Percentiles rank a stretch among this genome's conserved stretches.
Evolutionary conservation across 2,113 vertebrate genomes (phyloP).

Genomic region (Capricornis sumatraensis): DNA sequence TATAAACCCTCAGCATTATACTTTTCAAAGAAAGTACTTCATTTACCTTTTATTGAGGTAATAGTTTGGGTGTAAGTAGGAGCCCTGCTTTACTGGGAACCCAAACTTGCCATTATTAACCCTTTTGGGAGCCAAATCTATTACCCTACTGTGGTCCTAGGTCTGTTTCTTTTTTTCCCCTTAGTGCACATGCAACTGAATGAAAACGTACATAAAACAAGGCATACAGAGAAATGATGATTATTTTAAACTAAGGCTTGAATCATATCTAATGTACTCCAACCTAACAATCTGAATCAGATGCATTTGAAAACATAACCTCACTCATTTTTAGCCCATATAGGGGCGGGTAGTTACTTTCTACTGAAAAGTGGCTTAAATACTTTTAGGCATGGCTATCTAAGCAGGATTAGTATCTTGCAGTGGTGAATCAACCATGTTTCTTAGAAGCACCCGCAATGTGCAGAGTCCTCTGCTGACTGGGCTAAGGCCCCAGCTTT

Average conservation of each 20-base stretch:
- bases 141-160: not conserved
- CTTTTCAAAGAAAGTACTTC: constrained; percentile 54
- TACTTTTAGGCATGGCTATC: constrained; percentile 37
- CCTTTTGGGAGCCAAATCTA: not conserved
- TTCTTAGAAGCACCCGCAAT: constrained; percentile 34
- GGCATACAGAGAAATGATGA: constrained; percentile 16
- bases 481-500: not conserved
- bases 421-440: constrained; percentile 41
- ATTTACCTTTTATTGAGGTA: constrained; percentile 51
- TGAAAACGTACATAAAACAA: constrained; percentile 21
- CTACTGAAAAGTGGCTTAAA: constrained; percentile 39
- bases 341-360: constrained; percentile 38
- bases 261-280: constrained; percentile 43
- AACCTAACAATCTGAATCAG: constrained; percentile 52
- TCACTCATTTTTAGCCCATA: constrained; percentile 36
- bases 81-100: constrained; percentile 26
- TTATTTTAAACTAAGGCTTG: constrained; percentile 6
- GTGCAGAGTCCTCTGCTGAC: not conserved
- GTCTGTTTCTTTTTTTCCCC: not conserved
- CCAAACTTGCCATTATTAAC: constrained; percentile 22
- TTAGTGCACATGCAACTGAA: not conserved
- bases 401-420: constrained; percentile 30
- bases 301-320: constrained; percentile 46
- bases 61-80: constrained; percentile 5
- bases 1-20: constrained; percentile 36